Evolutionary conservation across 2,113 vertebrate species (phyloP).

Genomic region (Grallaria varia): DNA sequence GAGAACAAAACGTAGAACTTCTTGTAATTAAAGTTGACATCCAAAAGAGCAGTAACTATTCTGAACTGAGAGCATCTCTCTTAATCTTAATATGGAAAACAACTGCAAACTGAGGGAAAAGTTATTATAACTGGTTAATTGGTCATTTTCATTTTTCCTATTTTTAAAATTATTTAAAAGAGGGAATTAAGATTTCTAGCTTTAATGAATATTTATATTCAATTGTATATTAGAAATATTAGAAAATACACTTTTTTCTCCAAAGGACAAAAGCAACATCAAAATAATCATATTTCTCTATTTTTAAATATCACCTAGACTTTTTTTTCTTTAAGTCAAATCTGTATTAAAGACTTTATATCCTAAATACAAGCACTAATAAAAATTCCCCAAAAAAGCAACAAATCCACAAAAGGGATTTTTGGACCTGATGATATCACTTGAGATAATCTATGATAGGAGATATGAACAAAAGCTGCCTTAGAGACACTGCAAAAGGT

Average conservation of each 20-base stretch:
- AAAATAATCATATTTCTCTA: background rate
- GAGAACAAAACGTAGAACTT: background rate
- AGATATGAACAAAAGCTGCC: background rate
- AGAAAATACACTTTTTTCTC: background rate
- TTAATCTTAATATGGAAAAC: background rate
- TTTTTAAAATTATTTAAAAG: background rate
- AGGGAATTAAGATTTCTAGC: background rate
- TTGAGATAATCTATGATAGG: background rate
- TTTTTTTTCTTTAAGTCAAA: background rate
- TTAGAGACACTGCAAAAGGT: background rate
- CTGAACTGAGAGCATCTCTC: background rate
- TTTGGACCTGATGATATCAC: background rate
- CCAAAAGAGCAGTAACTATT: background rate
- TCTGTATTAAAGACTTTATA: background rate
- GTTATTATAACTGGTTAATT: background rate
- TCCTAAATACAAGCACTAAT: background rate
- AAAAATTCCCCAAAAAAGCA: background rate
- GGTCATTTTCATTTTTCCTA: background rate
- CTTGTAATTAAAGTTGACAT: background rate
- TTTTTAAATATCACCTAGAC: background rate
- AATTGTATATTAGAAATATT: background rate
- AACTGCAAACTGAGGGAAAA: background rate
- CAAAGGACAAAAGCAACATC: background rate
- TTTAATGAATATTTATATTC: background rate
- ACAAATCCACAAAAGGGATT: background rate